Conservation (phyloP, 2,113 vertebrate species). For the Apistogramma diplotaenia region DNA sequence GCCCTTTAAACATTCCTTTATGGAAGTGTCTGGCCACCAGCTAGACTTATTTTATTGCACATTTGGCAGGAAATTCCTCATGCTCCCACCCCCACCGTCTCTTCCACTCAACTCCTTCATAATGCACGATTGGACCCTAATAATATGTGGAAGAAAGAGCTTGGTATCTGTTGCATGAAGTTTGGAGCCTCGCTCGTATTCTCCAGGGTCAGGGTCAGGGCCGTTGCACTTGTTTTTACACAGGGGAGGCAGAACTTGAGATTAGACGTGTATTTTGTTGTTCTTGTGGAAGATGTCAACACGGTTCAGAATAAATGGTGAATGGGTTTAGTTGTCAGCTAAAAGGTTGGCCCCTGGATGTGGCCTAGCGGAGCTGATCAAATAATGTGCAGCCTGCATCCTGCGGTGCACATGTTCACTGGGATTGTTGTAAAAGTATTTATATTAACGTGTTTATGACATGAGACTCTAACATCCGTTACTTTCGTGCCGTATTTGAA, state of each 20-base stretch:
- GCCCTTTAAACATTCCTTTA: conserved; percentile 60
- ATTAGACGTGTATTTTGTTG: conserved; percentile 1
- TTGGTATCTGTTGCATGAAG: conserved; percentile 44
- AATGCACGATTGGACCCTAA: conserved; percentile 69
- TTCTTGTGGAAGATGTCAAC: conserved; percentile 21
- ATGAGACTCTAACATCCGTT: conserved; percentile 2
- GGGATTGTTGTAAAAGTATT: conserved; percentile 17
- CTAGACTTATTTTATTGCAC: conserved; percentile 79
- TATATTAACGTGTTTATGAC: not conserved
- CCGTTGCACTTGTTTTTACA: conserved; percentile 14
- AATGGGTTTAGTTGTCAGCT: conserved; percentile 46
- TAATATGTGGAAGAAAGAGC: conserved; percentile 46
- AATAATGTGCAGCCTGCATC: conserved; percentile 41
- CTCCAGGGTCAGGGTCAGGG: not conserved
- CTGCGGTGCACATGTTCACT: conserved; percentile 27
- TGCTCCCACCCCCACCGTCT: conserved; percentile 70
- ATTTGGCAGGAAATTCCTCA: conserved; percentile 84
- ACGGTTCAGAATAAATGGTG: conserved; percentile 38
- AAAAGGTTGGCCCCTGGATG: conserved; percentile 27
- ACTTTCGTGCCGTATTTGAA: conserved; percentile 16
- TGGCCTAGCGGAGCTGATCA: conserved; percentile 53
- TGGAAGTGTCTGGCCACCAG: conserved; percentile 68
- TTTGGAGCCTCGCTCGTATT: conserved; percentile 34
- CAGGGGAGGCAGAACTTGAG: not conserved
- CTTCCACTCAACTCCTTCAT: conserved; percentile 59